Base-by-base conservation (phyloP, 2,113 vertebrate species). In the Rhea pennata region DNA sequence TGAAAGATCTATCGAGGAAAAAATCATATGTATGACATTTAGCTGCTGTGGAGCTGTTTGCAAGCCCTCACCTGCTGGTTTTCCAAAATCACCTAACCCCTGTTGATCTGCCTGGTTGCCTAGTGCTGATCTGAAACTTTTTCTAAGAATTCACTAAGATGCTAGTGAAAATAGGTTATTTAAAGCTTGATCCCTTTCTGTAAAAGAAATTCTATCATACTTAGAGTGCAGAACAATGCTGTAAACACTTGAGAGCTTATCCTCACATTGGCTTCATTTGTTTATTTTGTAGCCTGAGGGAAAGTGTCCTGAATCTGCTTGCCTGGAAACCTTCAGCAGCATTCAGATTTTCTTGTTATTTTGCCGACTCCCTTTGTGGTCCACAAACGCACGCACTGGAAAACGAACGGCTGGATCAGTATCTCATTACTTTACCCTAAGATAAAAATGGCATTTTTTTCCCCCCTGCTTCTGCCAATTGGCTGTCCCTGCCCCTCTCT, bases 401-500 rank as follows among this genome's bases (percentile, higher is more conserved):
- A 96, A 91, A 76, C 12, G 23, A 91, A 76, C 33, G 83, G 24
- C 85, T 96, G 93, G 92, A 95, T 83, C 90, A 83, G 33, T 83
- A 95, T 92, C 89, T 94, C 67, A 66, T 95, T 92, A 78, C 81
- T 94, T 90, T 87, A 66, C 84, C 40, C 66, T 92, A 85, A 95
- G 90, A 96, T 97, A 96, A 95, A 83, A 93, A 46, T 89, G 58
- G 23, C 77, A 87, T 53, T 15, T 77, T 84, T 59, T 77, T 54
- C 16, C 31, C 31, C 29, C 56, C 17, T 59, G 6, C 40, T 92
- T 86, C 54, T 93, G 92, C 95, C 96, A 96, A 39, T 74, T 96
- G 95, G 82, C 90, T 5, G 22, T 94, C 62, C 70, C 69, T 92
- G 73, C n/a, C 82, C 54, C 12, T 82, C 27, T 76, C 48, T 71